A percentile compares a stretch with the other conserved stretches of the same genome.
phyloP scores from a whole-genome alignment of 2,797 vertebrate genomes.

The Enteromius fasciolatus region DNA sequence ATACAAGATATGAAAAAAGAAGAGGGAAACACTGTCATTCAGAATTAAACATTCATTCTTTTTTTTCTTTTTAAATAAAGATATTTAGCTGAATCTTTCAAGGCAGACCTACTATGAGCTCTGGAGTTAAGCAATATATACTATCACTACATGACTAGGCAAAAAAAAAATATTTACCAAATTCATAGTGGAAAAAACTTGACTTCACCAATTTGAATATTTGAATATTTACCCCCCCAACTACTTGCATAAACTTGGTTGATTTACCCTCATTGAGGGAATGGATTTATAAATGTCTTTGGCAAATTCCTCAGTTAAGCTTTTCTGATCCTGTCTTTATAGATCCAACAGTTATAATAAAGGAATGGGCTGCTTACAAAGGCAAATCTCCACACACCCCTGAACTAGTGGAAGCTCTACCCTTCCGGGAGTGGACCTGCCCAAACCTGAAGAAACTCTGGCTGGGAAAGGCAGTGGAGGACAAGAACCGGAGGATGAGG shows the following conservation, averaged over 20 bases:
- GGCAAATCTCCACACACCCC: conserved; percentile 95
- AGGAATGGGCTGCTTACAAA: conserved; percentile 97
- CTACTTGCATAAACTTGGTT: neutral
- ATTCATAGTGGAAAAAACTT: neutral
- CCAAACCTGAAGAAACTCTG: conserved; percentile 94
- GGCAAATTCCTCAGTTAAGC: neutral
- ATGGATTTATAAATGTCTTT: neutral
- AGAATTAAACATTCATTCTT: neutral
- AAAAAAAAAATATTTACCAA: neutral
- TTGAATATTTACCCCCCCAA: too few species aligned
- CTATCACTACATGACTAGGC: neutral
- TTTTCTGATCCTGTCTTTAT: neutral
- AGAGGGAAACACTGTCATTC: neutral
- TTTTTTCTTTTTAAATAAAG: neutral
- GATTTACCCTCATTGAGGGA: neutral
- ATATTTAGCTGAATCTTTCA: neutral
- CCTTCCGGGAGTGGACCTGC: conserved; percentile 96
- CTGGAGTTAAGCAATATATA: neutral
- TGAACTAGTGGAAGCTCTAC: conserved; percentile 92
- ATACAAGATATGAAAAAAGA: neutral
- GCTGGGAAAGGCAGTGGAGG: conserved; percentile 93
- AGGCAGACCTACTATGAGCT: neutral
- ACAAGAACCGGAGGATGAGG: conserved; percentile 95
- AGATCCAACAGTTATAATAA: conserved; percentile 91
- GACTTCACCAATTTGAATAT: neutral